These are phyloP conservation scores for Heteromormyrus szaboi DNA, from an alignment of 2,797 vertebrate genomes.

Conservation along the genomic window DNA sequence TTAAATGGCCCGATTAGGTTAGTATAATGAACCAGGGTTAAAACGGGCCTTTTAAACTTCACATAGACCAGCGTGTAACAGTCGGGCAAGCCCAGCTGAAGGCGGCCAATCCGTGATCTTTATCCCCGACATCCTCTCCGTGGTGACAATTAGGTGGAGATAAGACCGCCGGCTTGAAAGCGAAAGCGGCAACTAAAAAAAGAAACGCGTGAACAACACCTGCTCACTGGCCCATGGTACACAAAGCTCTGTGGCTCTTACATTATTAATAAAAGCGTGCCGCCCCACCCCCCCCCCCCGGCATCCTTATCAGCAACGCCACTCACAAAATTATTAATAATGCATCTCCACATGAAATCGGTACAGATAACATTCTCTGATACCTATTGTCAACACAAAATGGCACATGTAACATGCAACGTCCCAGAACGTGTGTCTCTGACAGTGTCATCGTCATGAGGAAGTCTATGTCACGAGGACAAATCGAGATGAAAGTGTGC, in stretches of 20 bases:
- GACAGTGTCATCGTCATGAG: background rate
- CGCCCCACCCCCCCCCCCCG: background rate
- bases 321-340: background rate
- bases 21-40: background rate
- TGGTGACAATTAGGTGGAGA: background rate
- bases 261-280: conserved; percentile 25
- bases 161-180: background rate
- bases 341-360: background rate
- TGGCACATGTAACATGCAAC: background rate
- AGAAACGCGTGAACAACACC: background rate
- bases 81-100: background rate
- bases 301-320: background rate
- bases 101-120: background rate
- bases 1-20: background rate
- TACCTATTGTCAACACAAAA: background rate
- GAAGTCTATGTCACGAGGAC: background rate
- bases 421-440: background rate
- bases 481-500: background rate
- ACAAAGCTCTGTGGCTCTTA: conserved; percentile 16
- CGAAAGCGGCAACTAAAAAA: background rate
- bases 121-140: background rate
- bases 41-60: background rate
- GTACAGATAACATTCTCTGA: background rate
- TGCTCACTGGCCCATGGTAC: background rate
- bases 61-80: background rate